Base-by-base conservation (phyloP, 1,140 invertebrate genomes). In the Bradynema listronoti region DNA sequence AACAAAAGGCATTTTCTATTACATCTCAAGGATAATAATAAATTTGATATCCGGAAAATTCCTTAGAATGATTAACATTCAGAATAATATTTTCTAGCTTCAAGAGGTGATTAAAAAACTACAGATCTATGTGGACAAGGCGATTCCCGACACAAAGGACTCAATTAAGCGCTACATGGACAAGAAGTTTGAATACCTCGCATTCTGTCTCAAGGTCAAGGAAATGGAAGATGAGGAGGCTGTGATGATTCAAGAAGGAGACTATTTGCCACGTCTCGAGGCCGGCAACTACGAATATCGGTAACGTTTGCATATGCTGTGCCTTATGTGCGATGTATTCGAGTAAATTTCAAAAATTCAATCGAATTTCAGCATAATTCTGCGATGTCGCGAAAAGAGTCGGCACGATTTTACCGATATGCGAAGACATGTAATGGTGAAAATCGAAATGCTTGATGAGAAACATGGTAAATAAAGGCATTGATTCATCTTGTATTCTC, bases 191-290 rank as follows among this genome's bases (percentile, higher is more conserved):
- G 67, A 69, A 45, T 69, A 73, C 36, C 33, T 69, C 19, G 95
- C 92, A 0, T 98, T 97, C 79, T 98, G 94, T 78, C 80, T 98
- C 33, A 98, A 97, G 82, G 82, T 84, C 16, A 85, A 85, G 71
- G 94, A 99, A 83, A 88, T 97, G 87, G 94, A 99, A 72, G 94
- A 98, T 79, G 94, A 98, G 79, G 93, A 98, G 76, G 90, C 91
- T 67, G 88, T 86, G 56, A 94, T 90, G 58, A 87, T 87, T 33
- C 86, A 88, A 0, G 78, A 96, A 16, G 36, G 36, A 24, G 93
- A 98, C 78, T 91, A 92, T 0, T 80, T 97, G 11, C 96, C 97
- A 78, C 83, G 94, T 41, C 89, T 98, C 0, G 93, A 97, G 81
- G 96, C 93, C 4, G 94, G 94, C 53, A 98, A 98, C 79, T 98